Conservation (phyloP, 2,797 vertebrate genomes). For the Adrianichthys oophorus region DNA sequence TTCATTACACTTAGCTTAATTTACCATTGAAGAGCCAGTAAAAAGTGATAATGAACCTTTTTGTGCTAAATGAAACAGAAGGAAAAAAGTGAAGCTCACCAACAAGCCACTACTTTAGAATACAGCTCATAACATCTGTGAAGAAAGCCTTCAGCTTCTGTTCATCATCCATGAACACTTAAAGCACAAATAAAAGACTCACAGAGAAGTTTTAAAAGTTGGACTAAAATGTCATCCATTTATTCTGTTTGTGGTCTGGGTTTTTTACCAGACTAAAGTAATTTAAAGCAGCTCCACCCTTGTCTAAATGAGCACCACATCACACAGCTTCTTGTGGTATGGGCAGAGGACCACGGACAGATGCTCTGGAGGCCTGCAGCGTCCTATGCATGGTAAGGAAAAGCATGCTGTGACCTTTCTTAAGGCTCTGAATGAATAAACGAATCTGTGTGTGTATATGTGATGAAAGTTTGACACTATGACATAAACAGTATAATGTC, state of each 20-base stretch:
- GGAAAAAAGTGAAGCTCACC: too few species aligned
- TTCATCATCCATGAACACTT: neutral
- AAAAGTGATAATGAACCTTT: too few species aligned
- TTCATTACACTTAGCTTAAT: too few species aligned
- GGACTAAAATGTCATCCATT: conserved; percentile 20
- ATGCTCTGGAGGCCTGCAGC: conserved; percentile 37
- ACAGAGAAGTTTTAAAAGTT: conserved; percentile 22
- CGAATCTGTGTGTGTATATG: conserved; percentile 19
- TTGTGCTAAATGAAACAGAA: too few species aligned
- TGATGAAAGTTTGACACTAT: conserved; percentile 24
- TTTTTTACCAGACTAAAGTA: conserved; percentile 57
- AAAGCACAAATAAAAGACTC: conserved; percentile 2
- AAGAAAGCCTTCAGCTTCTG: too few species aligned
- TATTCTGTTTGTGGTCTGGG: conserved; percentile 46
- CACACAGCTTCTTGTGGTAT: conserved; percentile 62
- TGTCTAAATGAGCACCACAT: conserved; percentile 65
- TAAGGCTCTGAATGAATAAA: conserved; percentile 13
- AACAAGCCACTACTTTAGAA: too few species aligned
- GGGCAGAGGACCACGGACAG: conserved; percentile 61
- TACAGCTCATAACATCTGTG: too few species aligned
- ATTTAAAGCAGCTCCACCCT: conserved; percentile 68
- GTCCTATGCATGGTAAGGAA: conserved; percentile 28
- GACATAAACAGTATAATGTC: conserved; percentile 42
- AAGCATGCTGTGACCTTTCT: conserved; percentile 1
- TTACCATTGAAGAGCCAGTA: too few species aligned